Conservation (phyloP, 2,797 vertebrate genomes). For the Peromyscus melanophrys region DNA sequence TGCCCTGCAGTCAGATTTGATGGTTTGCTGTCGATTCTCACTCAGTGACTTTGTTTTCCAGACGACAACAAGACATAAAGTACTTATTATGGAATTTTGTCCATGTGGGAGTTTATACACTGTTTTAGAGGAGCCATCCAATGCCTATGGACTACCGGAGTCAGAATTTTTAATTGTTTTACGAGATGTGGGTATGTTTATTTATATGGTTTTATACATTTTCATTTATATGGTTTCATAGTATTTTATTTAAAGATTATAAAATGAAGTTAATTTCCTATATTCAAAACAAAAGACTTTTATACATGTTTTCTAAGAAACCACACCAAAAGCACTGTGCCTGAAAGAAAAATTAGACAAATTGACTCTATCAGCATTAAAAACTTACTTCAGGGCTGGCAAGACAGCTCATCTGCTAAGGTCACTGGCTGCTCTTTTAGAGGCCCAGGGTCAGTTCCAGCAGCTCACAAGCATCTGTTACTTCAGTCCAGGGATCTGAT, state of each 20-base stretch:
- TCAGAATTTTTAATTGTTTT: constrained; percentile 98
- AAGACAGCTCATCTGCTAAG: neutral
- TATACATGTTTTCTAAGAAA: constrained; percentile 64
- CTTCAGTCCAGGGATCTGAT: no score
- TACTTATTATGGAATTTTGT: constrained; percentile 99
- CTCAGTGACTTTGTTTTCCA: constrained; percentile 84
- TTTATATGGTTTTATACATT: constrained; percentile 73
- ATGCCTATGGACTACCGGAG: constrained; percentile 97
- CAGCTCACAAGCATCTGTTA: neutral
- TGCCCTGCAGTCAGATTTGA: constrained; percentile 11
- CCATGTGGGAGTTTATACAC: constrained; percentile 98
- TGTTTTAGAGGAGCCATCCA: constrained; percentile 97
- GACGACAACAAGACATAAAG: constrained; percentile 97
- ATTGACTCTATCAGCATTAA: constrained; percentile 14
- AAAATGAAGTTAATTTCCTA: constrained; percentile 36
- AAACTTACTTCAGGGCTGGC: neutral
- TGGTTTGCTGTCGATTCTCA: constrained; percentile 20
- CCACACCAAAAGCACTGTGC: constrained; percentile 33
- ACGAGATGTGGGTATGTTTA: constrained; percentile 95
- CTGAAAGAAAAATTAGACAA: constrained; percentile 11
- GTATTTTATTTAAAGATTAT: constrained; percentile 46
- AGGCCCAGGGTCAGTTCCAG: neutral
- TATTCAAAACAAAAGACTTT: constrained; percentile 53
- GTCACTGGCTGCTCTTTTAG: neutral
- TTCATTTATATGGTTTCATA: constrained; percentile 60